Conservation (phyloP, 1,140 invertebrate genomes). For the Luehdorfia chinensis region DNA sequence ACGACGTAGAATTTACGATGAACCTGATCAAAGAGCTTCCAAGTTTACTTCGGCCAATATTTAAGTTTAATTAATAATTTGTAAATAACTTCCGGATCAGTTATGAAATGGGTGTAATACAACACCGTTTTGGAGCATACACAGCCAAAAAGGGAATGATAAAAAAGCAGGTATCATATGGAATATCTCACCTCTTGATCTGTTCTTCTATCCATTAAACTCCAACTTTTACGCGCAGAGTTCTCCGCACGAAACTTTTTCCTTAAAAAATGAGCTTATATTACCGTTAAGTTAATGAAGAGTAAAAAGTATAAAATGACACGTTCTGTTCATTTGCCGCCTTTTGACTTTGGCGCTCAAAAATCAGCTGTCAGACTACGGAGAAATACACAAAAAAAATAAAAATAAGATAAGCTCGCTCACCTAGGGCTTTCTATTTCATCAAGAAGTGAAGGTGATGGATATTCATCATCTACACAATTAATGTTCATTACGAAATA, state of each 20-base stretch:
- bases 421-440: slow-evolving; percentile 50
- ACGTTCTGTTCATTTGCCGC: slow-evolving; percentile 45
- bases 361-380: slow-evolving; percentile 68
- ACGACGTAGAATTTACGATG: too few relatives aligned
- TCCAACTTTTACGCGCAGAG: slow-evolving; percentile 52
- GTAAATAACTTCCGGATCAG: too few relatives aligned
- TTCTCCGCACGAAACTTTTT: slow-evolving; percentile 49
- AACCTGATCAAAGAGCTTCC: too few relatives aligned
- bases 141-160: slow-evolving; percentile 28
- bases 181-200: slow-evolving; percentile 50
- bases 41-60: too few relatives aligned
- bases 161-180: slow-evolving; percentile 45
- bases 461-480: slow-evolving; percentile 34
- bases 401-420: slow-evolving; percentile 17
- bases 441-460: slow-evolving; percentile 28
- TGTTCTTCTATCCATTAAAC: slow-evolving; percentile 54
- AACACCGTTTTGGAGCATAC: not conserved
- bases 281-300: slow-evolving; percentile 10
- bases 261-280: slow-evolving; percentile 38
- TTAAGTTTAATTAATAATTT: too few relatives aligned
- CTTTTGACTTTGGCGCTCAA: slow-evolving; percentile 63
- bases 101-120: too few relatives aligned
- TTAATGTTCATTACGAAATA: slow-evolving; percentile 40
- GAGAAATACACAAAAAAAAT: slow-evolving; percentile 17
- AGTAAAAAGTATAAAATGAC: slow-evolving; percentile 19